Percentiles rank a stretch among this genome's conserved stretches.
phyloP scores from a whole-genome alignment of 2,888 invertebrate genomes.

The Drymonia ruficornis region DNA sequence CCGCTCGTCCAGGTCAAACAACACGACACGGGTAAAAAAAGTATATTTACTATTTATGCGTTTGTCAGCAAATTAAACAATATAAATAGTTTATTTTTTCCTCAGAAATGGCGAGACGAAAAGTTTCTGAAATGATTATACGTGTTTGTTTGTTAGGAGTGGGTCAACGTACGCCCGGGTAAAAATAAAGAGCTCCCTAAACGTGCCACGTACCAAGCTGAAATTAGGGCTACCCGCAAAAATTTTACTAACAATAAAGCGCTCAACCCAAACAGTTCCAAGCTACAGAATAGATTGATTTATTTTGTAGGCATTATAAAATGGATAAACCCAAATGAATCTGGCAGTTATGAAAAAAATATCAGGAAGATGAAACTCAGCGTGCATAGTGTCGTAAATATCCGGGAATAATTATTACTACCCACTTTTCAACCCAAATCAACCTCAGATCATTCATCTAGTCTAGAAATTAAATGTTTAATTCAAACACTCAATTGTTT shows the following conservation, averaged over 20 bases:
- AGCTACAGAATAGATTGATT: no score
- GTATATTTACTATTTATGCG: no score
- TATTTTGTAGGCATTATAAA: no score
- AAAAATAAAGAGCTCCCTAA: slow-evolving; percentile 67
- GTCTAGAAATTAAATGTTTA: not conserved
- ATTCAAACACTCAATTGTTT: not conserved
- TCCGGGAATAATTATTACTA: no score
- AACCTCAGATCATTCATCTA: no score
- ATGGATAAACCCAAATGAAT: no score
- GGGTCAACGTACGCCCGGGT: slow-evolving; percentile 58
- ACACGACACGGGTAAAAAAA: no score
- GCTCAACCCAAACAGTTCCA: not conserved
- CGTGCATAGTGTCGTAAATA: no score
- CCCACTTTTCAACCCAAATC: no score
- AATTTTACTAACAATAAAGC: slow-evolving; percentile 1
- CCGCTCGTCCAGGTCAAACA: not conserved
- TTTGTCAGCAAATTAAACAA: not conserved
- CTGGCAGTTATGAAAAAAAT: no score
- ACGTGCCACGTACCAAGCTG: slow-evolving; percentile 39
- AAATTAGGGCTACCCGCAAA: slow-evolving; percentile 18
- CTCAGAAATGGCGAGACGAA: slow-evolving; percentile 20
- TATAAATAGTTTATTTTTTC: not conserved
- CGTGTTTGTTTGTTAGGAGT: slow-evolving; percentile 40
- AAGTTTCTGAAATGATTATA: slow-evolving; percentile 35
- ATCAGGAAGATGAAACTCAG: no score